These are phyloP conservation scores for Neosilurus mollespiculum DNA, from an alignment of 2,797 vertebrate species.

Conservation along the genomic window DNA sequence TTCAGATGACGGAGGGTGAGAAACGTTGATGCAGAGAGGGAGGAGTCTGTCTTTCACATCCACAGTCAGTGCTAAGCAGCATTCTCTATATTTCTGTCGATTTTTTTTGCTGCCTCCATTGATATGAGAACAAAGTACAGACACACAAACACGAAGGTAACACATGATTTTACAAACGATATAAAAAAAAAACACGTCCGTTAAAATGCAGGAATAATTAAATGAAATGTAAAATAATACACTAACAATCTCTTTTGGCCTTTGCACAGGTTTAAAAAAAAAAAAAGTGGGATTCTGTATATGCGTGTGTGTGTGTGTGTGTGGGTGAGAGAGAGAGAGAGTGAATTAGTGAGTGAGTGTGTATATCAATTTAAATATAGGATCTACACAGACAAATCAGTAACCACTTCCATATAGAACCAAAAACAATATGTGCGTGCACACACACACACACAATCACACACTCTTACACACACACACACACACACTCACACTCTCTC, in stretches of 20 bases:
- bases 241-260: constrained; percentile 50
- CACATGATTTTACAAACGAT: constrained; percentile 20
- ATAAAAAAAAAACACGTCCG: constrained; percentile 17
- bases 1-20: neutral
- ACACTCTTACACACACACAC: neutral
- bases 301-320: constrained; percentile 6
- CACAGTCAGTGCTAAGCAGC: constrained; percentile 35
- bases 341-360: neutral
- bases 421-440: neutral
- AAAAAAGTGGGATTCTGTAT: neutral
- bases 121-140: constrained; percentile 5
- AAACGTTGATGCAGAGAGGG: neutral
- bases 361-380: constrained; percentile 23
- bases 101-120: constrained; percentile 9
- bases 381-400: constrained; percentile 20
- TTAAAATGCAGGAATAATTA: constrained; percentile 27
- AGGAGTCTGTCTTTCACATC: constrained; percentile 27
- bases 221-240: constrained; percentile 37
- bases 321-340: neutral
- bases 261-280: constrained; percentile 3
- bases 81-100: neutral
- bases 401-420: constrained; percentile 33
- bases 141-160: constrained; percentile 8
- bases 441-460: neutral
- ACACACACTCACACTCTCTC: neutral